Evolutionary conservation across 2,113 vertebrate genomes (phyloP).

Genomic region (Aspidoscelis tigris): DNA sequence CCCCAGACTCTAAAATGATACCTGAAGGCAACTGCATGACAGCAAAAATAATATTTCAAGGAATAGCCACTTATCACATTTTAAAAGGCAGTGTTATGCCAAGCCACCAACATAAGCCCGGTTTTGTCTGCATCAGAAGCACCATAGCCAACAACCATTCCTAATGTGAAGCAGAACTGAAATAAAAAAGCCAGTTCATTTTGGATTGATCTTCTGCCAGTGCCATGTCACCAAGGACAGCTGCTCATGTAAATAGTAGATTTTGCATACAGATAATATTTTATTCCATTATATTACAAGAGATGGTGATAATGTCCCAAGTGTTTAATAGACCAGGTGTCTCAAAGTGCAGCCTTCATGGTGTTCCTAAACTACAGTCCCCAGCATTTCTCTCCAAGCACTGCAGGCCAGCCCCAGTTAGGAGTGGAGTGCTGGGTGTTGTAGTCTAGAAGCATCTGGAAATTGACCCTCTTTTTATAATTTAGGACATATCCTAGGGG

Average conservation of each 20-base stretch:
- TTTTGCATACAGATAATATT: constrained; percentile 3
- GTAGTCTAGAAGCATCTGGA: no score
- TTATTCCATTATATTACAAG: not conserved
- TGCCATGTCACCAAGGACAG: not conserved
- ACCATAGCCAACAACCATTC: not conserved
- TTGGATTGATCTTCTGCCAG: not conserved
- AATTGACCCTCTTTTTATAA: no score
- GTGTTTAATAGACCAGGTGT: not conserved
- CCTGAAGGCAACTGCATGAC: not conserved
- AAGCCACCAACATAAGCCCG: constrained; percentile 5
- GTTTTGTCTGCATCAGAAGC: not conserved
- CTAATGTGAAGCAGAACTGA: constrained; percentile 15
- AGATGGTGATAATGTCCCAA: not conserved
- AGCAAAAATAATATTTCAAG: constrained; percentile 33
- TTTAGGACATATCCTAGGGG: no score
- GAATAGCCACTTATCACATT: not conserved
- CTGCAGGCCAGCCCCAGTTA: no score
- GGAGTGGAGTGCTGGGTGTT: no score
- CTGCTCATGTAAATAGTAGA: constrained; percentile 23
- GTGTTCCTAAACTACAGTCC: no score
- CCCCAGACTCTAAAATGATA: not conserved
- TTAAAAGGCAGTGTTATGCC: not conserved
- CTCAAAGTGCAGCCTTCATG: not conserved
- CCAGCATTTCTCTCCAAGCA: no score
- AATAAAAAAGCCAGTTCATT: constrained; percentile 11